Conservation (phyloP, 2,113 vertebrate species). For the Smithornis capensis region DNA sequence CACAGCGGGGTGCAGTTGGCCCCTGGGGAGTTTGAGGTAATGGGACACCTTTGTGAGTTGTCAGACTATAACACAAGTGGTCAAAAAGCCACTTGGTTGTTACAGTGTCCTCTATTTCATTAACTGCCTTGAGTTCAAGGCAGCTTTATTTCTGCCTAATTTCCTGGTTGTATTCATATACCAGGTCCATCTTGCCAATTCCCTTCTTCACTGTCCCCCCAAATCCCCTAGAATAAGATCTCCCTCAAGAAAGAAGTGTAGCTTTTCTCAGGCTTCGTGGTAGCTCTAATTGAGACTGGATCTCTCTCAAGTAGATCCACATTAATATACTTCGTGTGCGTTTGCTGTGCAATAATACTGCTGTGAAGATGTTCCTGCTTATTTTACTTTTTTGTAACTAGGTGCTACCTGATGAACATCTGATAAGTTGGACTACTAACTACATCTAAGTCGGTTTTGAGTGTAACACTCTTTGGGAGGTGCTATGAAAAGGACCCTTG, state of each 20-base stretch:
- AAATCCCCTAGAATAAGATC: not conserved
- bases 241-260: not conserved
- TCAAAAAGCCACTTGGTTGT: not conserved
- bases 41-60: not conserved
- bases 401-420: constrained; percentile 59
- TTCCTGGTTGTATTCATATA: not conserved
- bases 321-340: not conserved
- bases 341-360: not conserved
- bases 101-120: not conserved
- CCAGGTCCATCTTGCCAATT: not conserved
- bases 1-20: constrained; percentile 67
- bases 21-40: constrained; percentile 67
- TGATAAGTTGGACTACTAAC: constrained; percentile 20
- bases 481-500: constrained; percentile 57
- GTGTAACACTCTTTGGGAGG: constrained; percentile 69
- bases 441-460: constrained; percentile 63
- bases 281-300: not conserved
- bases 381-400: constrained; percentile 6
- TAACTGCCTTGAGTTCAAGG: not conserved
- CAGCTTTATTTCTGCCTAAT: not conserved
- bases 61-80: not conserved
- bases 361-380: not conserved
- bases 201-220: not conserved
- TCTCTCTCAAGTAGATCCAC: not conserved
- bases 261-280: not conserved